Percentiles rank a stretch among this genome's conserved stretches.
Evolutionary conservation across 2,888 invertebrate genomes (phyloP).

Genomic region (Anoncus sp.): DNA sequence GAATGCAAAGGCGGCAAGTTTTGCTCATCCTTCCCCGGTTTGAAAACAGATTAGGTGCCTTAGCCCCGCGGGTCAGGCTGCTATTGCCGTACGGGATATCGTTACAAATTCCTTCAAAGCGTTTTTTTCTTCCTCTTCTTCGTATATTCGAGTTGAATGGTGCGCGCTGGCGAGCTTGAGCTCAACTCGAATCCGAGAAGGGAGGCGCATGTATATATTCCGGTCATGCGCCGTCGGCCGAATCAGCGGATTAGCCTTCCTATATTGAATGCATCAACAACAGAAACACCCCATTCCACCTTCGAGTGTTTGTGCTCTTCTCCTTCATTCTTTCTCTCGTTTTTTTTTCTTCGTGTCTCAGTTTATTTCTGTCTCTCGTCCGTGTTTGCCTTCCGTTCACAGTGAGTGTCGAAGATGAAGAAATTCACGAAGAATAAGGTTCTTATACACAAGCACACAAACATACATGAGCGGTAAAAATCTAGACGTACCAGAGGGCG

Average conservation of each 20-base stretch:
- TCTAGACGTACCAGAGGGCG: constrained; percentile 37
- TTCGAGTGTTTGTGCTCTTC: constrained; percentile 43
- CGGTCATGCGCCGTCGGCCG: constrained; percentile 72
- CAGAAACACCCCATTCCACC: constrained; percentile 67
- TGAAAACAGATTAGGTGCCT: constrained; percentile 43
- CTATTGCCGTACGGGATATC: constrained; percentile 78
- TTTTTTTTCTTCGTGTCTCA: constrained; percentile 6
- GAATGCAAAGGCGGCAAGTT: constrained; percentile 16
- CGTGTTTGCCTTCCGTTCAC: constrained; percentile 49
- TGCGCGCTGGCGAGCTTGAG: constrained; percentile 50
- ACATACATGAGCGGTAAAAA: too few species aligned
- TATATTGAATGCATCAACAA: constrained; percentile 65
- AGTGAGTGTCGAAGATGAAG: constrained; percentile 30
- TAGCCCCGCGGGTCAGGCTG: constrained; percentile 58
- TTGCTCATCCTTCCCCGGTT: constrained; percentile 7
- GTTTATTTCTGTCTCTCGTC: constrained; percentile 14
- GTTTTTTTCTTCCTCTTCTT: too few species aligned
- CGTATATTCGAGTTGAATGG: constrained; percentile 73
- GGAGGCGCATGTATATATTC: too few species aligned
- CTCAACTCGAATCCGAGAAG: constrained; percentile 71
- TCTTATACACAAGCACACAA: too few species aligned
- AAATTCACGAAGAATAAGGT: constrained; percentile 15
- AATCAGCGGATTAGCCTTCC: constrained; percentile 81
- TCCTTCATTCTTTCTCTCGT: constrained; percentile 31
- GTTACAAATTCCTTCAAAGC: constrained; percentile 79